Conservation (phyloP, 2,113 vertebrate species). For the Nothoprocta pentlandii region DNA sequence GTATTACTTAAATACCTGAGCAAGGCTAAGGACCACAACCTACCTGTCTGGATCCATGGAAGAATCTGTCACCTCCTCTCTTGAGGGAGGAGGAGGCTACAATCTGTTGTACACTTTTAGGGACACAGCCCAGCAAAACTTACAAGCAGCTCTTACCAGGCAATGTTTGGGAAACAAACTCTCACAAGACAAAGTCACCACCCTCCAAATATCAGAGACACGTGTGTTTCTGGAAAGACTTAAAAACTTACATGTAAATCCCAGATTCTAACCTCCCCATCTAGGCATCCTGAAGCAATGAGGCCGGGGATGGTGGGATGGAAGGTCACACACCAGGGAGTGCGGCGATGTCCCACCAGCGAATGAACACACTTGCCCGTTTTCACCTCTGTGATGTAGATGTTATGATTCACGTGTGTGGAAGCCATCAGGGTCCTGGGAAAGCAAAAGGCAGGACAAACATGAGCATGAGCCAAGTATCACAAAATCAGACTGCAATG, state of each 20-base stretch:
- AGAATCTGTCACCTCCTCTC: background rate
- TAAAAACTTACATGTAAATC: slow-evolving; percentile 94
- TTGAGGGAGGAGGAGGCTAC: background rate
- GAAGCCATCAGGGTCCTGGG: slow-evolving; percentile 95
- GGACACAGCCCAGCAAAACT: background rate
- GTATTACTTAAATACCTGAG: background rate
- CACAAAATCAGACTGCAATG: background rate
- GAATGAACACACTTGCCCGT: slow-evolving; percentile 98
- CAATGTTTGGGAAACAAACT: background rate
- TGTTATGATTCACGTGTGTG: slow-evolving; percentile 99
- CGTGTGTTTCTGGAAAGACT: slow-evolving; percentile 68
- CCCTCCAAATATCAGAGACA: background rate
- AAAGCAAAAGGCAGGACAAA: slow-evolving; percentile 23
- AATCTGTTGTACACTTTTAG: background rate
- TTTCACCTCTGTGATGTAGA: slow-evolving; percentile 99
- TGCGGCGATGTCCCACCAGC: slow-evolving; percentile 95
- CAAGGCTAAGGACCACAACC: background rate
- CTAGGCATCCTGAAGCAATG: slow-evolving; percentile 97
- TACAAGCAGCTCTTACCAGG: background rate
- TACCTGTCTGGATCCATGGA: background rate
- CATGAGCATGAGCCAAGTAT: background rate
- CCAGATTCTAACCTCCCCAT: slow-evolving; percentile 99
- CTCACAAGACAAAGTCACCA: background rate
- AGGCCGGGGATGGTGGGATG: slow-evolving; percentile 97
- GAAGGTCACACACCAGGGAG: slow-evolving; percentile 99